phyloP scores from a whole-genome alignment of 1,140 invertebrate species.

The Aphaenogaster floridana region DNA sequence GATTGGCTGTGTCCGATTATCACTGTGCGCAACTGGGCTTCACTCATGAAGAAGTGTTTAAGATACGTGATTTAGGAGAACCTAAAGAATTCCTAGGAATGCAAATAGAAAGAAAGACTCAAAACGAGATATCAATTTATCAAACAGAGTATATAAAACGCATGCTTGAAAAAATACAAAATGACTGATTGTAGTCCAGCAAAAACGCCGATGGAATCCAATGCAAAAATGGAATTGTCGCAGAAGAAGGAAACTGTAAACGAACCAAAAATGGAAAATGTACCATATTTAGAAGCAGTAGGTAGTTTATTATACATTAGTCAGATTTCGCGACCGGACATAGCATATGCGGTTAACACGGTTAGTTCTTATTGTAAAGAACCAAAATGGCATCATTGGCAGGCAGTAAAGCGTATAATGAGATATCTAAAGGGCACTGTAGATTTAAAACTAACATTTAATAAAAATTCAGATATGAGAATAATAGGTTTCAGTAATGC shows the following conservation, averaged over 20 bases:
- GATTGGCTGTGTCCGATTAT: no score
- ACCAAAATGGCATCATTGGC: not conserved
- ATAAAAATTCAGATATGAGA: not conserved
- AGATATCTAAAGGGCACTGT: slow-evolving; percentile 12
- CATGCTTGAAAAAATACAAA: not conserved
- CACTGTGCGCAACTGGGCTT: no score
- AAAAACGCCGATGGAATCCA: not conserved
- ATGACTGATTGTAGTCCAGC: not conserved
- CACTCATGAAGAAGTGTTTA: no score
- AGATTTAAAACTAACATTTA: not conserved
- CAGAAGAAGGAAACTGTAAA: not conserved
- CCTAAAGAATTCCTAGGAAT: slow-evolving; percentile 10
- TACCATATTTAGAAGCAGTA: slow-evolving; percentile 3
- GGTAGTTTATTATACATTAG: slow-evolving; percentile 31
- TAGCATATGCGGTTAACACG: not conserved
- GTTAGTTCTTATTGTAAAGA: not conserved
- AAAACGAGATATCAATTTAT: not conserved
- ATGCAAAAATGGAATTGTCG: not conserved
- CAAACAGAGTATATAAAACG: not conserved
- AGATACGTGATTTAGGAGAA: slow-evolving; percentile 8
- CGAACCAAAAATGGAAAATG: not conserved
- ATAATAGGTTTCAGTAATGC: no score
- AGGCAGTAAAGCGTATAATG: slow-evolving; percentile 4
- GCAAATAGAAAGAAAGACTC: not conserved
- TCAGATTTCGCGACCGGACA: not conserved